Conservation (phyloP, 1,140 invertebrate genomes). For the Aphis gossypii region DNA sequence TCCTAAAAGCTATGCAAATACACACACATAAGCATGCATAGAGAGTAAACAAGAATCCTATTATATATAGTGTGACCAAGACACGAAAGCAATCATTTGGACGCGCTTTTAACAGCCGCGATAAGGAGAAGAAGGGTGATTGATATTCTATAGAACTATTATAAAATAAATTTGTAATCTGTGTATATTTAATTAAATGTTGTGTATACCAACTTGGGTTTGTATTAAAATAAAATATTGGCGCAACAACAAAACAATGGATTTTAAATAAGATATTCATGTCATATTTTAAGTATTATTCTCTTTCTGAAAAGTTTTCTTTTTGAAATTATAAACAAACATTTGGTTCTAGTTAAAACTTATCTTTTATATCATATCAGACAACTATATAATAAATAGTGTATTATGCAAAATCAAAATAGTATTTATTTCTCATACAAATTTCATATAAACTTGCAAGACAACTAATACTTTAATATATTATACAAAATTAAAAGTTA, state of each 20-base stretch:
- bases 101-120: background rate
- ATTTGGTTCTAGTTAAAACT: background rate
- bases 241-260: background rate
- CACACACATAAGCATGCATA: background rate
- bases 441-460: background rate
- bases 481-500: constrained; percentile 11
- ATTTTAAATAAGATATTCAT: background rate
- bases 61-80: background rate
- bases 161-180: constrained; percentile 5
- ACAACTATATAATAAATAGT: background rate
- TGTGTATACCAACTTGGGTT: background rate
- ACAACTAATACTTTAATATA: background rate
- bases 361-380: background rate
- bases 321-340: constrained; percentile 6
- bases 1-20: background rate
- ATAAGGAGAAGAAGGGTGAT: background rate
- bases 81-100: background rate
- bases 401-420: background rate
- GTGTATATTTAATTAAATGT: background rate
- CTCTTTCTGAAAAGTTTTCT: background rate
- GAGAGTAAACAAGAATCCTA: background rate
- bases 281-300: background rate
- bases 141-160: background rate
- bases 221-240: constrained; percentile 10
- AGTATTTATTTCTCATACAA: background rate